Evolutionary conservation across 2,113 vertebrate species (phyloP), one percentile per base, ranked within the genome.

Genomic region (Asarcornis scutulata): DNA sequence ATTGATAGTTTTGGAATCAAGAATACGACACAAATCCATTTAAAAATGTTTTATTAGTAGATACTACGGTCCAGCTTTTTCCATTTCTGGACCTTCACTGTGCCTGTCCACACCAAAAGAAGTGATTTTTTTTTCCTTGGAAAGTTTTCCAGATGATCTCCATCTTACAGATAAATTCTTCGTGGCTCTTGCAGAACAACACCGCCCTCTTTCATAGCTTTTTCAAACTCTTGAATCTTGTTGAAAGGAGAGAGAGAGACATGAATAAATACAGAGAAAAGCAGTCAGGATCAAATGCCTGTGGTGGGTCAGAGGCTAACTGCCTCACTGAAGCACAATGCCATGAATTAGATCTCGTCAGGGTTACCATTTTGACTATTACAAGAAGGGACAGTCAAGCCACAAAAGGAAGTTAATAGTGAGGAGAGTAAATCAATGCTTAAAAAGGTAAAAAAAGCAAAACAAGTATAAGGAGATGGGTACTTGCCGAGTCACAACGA

Each of bases 191-290:
- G 96, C 14, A 99, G 97, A 58, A 94, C 48, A 5, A 99, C 96
- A 22, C 99, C 99, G 27, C 99, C 98, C 20, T 98, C 98, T 72
- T 98, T 98, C 98, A 99, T 83, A 20, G 99, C 99, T 56, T 87
- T 94, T 67, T 98, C 94, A 14, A 99, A 99, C 11, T 92, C 95
- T 96, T 98, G 98, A 81, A 99, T 97, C 99, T 99, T 94, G 82
- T 98, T 96, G 73, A 75, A 63, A 91, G n/a, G n/a, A 94, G 44
- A 91, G 1, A 91, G 34, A 78, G 17, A 71, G 53, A 80, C 17
- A 66, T 1, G 5, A 76, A 22, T n/a, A 76, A 95, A 53, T 25
- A 72, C 2, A 4, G 52, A 73, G 60, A 44, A 82, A 66, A 40
- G 13, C 11, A 27, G 71, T 13, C 42, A 48, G 17, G 17, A 81